Evolutionary conservation across 1,140 invertebrate species (phyloP), one percentile per base, ranked within the genome.

Genomic region (Ctenoplectra terminalis): DNA sequence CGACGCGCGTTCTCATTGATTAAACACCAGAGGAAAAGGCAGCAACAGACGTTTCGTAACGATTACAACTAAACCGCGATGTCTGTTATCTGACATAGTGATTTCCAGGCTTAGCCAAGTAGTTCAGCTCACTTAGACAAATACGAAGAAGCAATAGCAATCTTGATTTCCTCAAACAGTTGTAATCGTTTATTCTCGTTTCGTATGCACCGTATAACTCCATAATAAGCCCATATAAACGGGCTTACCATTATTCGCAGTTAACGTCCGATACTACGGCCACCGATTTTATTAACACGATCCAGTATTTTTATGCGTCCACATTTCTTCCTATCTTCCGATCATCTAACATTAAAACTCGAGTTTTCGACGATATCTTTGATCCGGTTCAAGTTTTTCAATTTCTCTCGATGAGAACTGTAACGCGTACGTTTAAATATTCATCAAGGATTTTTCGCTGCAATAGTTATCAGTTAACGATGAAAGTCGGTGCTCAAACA

Each of bases 141-240:
- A 20, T 79, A 54, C 77, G 34, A 63, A 9, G 70, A 73, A 71
- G 46, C 37, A 63, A 52, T 73, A 34, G n/a, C 37, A n/a, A 34
- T 73, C 26, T 7, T 17, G 29, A 48, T 61, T 72, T 63, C 46
- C 34, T 17, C 26, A 73, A 80, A 80, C 46, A 11, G 20, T 17
- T 40, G 20, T 3, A 69, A 46, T 31, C 34, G 11, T 63, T 48
- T 72, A 63, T 29, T 17, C 43, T 11, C 29, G 20, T 70, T 40
- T 46, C 20, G 13, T 43, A 17, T 7, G 7, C 9, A n/a, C 26
- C 23, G 37, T 20, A n/a, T 29, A 71, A 46, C 1, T 23, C 4
- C 20, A n/a, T 60, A 58, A 58, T 43, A 15, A 67, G 6, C 13
- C 8, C 17, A 13, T 23, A 37, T 23, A 17, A 43, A 37, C 17